A percentile compares a stretch with the other conserved stretches of the same genome.
These are phyloP conservation scores for Sinella curviseta DNA, from an alignment of 1,140 invertebrate species.

Conservation along the genomic window DNA sequence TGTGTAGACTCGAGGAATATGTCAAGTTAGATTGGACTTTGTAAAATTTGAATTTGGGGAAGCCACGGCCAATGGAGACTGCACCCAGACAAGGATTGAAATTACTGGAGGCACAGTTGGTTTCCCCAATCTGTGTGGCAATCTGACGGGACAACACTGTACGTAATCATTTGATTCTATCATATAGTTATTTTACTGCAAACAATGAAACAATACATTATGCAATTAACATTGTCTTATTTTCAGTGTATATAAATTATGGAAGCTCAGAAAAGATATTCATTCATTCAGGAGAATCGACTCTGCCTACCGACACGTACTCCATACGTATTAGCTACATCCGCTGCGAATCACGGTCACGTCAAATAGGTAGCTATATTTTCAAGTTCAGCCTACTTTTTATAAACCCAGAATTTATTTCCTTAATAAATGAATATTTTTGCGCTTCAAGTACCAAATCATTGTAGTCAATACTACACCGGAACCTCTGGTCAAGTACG, in stretches of 20 bases:
- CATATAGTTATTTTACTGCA: not conserved
- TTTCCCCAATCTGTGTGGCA: conserved; percentile 11
- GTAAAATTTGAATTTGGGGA: conserved; percentile 8
- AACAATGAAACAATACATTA: not conserved
- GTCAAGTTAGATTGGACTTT: conserved; percentile 34
- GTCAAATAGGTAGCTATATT: conserved; percentile 3
- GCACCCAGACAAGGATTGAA: conserved; percentile 7
- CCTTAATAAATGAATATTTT: not conserved
- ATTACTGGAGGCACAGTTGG: conserved; percentile 15
- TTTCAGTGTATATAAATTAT: conserved; percentile 32
- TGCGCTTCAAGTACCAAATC: not conserved
- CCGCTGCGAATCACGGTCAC: conserved; percentile 21
- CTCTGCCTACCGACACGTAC: not conserved
- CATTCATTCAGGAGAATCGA: not conserved
- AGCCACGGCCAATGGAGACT: conserved; percentile 11
- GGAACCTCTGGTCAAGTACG: not conserved
- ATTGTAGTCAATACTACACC: conserved; percentile 27
- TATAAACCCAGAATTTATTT: not conserved
- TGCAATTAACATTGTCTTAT: too few species aligned
- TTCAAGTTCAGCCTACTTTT: not conserved
- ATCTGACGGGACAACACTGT: conserved; percentile 31
- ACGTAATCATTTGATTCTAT: not conserved
- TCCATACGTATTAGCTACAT: conserved; percentile 27
- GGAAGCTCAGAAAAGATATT: conserved; percentile 29
- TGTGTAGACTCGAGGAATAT: not conserved